A percentile compares a stretch with the other conserved stretches of the same genome.
Conservation (phyloP, 2,113 vertebrate genomes). For the Zosterops lateralis region DNA sequence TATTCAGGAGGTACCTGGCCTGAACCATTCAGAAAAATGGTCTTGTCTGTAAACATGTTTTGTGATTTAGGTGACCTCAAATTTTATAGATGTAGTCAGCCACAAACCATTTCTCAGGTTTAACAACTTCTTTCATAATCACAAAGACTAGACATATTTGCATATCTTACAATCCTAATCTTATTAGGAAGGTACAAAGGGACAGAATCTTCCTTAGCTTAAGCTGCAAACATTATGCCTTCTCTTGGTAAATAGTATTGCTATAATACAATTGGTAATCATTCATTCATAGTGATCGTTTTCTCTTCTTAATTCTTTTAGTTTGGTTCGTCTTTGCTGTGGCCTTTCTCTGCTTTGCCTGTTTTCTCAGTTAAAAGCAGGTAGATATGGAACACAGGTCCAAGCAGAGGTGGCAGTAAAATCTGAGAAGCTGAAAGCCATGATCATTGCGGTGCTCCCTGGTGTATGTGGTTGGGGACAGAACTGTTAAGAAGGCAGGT, state of each 20-base stretch:
- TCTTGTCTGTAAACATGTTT: not conserved
- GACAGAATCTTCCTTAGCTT: not conserved
- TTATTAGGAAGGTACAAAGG: not conserved
- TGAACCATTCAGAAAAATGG: not conserved
- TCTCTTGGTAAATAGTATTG: not conserved
- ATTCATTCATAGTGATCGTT: not conserved
- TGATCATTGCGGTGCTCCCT: not conserved
- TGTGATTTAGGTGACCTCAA: not conserved
- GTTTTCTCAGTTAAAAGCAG: not conserved
- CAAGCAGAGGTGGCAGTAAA: not conserved
- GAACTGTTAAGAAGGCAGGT: not conserved
- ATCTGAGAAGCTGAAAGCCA: not conserved
- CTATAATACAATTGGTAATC: not conserved
- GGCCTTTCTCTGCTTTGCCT: not conserved
- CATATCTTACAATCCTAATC: not conserved
- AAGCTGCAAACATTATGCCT: not conserved
- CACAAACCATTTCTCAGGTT: not conserved
- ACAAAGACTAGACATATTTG: not conserved
- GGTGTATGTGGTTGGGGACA: fast-evolving
- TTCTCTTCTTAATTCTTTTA: not conserved
- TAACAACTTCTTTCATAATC: not conserved
- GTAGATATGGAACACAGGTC: not conserved
- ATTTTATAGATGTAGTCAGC: not conserved
- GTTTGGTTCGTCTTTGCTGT: fast-evolving
- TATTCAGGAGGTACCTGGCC: not conserved